phyloP scores from a whole-genome alignment of 2,888 invertebrate genomes.

The Acanthosepion esculentum region DNA sequence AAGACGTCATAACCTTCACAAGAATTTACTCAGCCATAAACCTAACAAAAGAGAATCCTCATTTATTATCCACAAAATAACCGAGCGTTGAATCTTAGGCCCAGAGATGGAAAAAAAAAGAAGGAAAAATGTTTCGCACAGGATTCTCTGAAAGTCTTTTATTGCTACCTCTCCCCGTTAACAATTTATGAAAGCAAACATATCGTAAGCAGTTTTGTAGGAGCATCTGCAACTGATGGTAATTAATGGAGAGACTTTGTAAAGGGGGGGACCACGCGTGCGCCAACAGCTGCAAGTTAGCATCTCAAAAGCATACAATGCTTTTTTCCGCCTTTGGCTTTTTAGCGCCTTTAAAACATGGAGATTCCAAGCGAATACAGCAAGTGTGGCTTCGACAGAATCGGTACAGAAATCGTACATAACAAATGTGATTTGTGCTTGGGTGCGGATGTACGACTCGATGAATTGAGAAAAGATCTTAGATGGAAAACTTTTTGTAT shows the following conservation, averaged over 20 bases:
- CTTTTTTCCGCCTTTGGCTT: background rate
- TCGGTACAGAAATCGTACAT: too few relatives aligned
- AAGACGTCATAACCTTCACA: too few relatives aligned
- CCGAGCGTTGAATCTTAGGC: too few relatives aligned
- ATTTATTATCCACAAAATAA: too few relatives aligned
- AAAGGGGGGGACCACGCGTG: background rate
- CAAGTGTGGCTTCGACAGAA: too few relatives aligned
- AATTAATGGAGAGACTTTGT: background rate
- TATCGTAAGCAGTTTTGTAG: background rate
- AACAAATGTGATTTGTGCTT: too few relatives aligned
- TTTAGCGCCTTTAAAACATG: background rate
- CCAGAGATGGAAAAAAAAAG: background rate
- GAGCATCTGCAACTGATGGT: background rate
- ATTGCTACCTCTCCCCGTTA: background rate
- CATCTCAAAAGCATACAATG: background rate
- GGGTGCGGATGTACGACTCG: too few relatives aligned
- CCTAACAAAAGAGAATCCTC: too few relatives aligned
- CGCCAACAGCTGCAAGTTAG: background rate
- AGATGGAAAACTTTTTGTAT: too few relatives aligned
- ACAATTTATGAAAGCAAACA: background rate
- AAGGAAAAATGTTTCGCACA: background rate
- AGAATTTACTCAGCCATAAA: too few relatives aligned
- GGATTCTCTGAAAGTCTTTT: background rate
- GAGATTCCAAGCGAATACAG: too few relatives aligned
- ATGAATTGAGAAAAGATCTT: too few relatives aligned